Evolutionary conservation across 2,888 invertebrate species (phyloP).

Genomic region (Ditula angustiorana): DNA sequence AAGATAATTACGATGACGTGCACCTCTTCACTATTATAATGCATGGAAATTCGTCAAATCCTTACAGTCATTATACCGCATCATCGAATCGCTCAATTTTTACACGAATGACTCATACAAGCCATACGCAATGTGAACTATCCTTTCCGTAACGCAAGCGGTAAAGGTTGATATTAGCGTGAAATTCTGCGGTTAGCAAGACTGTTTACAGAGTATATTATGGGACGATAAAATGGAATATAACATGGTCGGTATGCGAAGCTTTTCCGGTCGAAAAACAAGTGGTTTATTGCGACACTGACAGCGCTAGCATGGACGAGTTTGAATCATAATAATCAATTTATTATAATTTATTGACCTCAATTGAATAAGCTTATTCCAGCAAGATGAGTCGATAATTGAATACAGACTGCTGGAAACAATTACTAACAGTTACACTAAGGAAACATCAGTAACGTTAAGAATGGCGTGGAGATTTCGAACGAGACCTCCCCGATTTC

Average conservation of each 20-base stretch:
- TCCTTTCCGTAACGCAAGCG: neutral
- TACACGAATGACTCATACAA: constrained; percentile 11
- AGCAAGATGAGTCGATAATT: too few species aligned
- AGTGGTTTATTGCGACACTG: constrained; percentile 19
- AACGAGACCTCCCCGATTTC: too few species aligned
- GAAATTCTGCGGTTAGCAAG: constrained; percentile 11
- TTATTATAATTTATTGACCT: too few species aligned
- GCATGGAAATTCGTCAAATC: neutral
- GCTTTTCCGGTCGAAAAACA: constrained; percentile 61
- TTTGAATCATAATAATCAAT: neutral
- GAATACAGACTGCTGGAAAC: too few species aligned
- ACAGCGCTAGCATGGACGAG: neutral
- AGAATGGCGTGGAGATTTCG: too few species aligned
- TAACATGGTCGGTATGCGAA: constrained; percentile 58
- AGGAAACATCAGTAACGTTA: too few species aligned
- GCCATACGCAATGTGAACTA: neutral
- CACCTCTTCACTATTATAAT: neutral
- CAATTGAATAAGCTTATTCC: neutral
- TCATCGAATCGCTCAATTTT: constrained; percentile 13
- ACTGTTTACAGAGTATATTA: constrained; percentile 54
- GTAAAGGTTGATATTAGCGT: neutral
- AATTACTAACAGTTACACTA: too few species aligned
- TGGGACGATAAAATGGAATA: constrained; percentile 52
- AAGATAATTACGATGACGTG: neutral
- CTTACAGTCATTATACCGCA: constrained; percentile 3